Percentiles rank a stretch among this genome's conserved stretches.
These are phyloP conservation scores for Telmatherina bonti DNA, from an alignment of 2,797 vertebrate genomes.

Conservation along the genomic window DNA sequence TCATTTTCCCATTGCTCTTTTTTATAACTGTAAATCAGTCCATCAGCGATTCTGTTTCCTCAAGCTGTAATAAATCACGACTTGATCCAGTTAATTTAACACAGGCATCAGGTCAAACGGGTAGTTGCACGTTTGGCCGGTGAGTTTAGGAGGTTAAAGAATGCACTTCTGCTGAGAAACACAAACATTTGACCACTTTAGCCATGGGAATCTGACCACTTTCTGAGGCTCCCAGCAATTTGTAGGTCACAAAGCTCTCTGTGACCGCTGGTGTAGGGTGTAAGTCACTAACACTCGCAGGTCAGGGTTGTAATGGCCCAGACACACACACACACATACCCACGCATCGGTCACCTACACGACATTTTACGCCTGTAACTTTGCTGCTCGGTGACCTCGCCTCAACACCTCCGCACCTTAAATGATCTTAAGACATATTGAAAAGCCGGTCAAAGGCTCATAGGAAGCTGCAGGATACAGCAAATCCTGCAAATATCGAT, in stretches of 20 bases:
- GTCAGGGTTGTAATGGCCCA: conserved; percentile 50
- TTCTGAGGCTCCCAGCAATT: conserved; percentile 76
- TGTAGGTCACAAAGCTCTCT: conserved; percentile 77
- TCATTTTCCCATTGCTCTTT: conserved; percentile 9
- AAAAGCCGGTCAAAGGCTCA: conserved; percentile 13
- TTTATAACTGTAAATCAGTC: conserved; percentile 15
- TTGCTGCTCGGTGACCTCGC: conserved; percentile 15
- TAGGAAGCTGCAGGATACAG: conserved; percentile 27
- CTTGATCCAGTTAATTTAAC: conserved; percentile 12
- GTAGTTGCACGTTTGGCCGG: conserved; percentile 21
- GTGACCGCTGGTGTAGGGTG: conserved; percentile 78
- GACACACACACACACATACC: conserved; percentile 47
- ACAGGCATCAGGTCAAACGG: conserved; percentile 15
- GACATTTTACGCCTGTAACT: conserved; percentile 12
- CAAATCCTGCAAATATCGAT: conserved; percentile 46
- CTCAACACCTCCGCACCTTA: conserved; percentile 19
- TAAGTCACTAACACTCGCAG: conserved; percentile 66
- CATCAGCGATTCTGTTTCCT: background rate
- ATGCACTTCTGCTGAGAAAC: conserved; percentile 25
- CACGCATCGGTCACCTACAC: conserved; percentile 7
- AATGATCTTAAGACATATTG: conserved; percentile 9
- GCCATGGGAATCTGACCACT: conserved; percentile 74
- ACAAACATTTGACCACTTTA: conserved; percentile 61
- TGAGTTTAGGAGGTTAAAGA: conserved; percentile 33
- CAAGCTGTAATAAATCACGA: conserved; percentile 1